phyloP scores from a whole-genome alignment of 1,140 invertebrate species.

The Lineus longissimus region DNA sequence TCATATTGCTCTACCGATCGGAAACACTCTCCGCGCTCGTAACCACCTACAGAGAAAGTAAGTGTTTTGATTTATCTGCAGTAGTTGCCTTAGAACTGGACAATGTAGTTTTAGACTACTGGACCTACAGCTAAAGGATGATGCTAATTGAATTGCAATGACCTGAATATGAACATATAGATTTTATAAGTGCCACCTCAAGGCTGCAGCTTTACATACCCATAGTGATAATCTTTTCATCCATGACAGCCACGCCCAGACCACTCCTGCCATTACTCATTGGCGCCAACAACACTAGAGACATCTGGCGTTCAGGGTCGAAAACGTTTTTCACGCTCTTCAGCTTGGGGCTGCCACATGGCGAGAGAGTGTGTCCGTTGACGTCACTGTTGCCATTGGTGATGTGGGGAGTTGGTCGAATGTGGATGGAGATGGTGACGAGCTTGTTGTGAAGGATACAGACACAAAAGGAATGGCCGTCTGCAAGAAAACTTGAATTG shows the following conservation, averaged over 20 bases:
- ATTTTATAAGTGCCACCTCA: too few relatives aligned
- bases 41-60: slow-evolving; percentile 63
- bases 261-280: slow-evolving; percentile 71
- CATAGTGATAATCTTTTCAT: slow-evolving; percentile 69
- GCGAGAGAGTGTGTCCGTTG: slow-evolving; percentile 20
- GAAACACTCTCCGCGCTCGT: slow-evolving; percentile 79
- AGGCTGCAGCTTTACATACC: slow-evolving; percentile 62
- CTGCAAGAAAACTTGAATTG: slow-evolving; percentile 44
- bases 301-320: slow-evolving; percentile 59
- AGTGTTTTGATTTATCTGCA: too few relatives aligned
- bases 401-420: slow-evolving; percentile 48
- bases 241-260: slow-evolving; percentile 68
- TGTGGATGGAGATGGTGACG: slow-evolving; percentile 62
- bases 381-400: slow-evolving; percentile 14
- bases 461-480: slow-evolving; percentile 66
- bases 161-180: too few relatives aligned
- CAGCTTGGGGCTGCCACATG: background rate
- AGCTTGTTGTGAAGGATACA: slow-evolving; percentile 64
- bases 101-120: too few relatives aligned
- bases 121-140: too few relatives aligned
- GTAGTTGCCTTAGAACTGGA: too few relatives aligned
- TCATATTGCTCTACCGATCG: slow-evolving; percentile 72
- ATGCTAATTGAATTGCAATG: too few relatives aligned
- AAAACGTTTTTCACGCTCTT: slow-evolving; percentile 18
- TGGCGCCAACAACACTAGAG: slow-evolving; percentile 58